A percentile compares a stretch with the other conserved stretches of the same genome.
phyloP scores from a whole-genome alignment of 2,797 vertebrate genomes.

The Gymnocypris eckloni region DNA sequence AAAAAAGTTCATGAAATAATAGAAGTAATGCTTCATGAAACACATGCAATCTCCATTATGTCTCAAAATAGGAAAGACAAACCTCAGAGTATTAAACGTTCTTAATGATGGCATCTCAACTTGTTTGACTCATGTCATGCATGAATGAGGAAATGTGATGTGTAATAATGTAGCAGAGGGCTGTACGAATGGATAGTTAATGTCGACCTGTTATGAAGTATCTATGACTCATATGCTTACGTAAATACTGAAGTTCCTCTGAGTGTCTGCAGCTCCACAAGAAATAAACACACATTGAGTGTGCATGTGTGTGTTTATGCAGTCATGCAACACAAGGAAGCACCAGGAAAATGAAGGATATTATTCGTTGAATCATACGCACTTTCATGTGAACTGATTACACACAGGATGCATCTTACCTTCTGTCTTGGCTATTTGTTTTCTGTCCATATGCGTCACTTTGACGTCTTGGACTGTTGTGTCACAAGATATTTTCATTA shows the following conservation, averaged over 20 bases:
- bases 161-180: not conserved
- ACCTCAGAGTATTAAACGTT: not conserved
- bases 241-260: conserved; percentile 4
- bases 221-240: conserved; percentile 33
- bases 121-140: conserved; percentile 6
- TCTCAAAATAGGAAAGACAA: not conserved
- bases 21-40: not conserved
- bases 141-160: not conserved
- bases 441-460: not conserved
- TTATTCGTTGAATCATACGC: not conserved
- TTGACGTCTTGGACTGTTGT: not conserved
- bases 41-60: not conserved
- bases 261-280: conserved; percentile 12
- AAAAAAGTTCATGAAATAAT: not conserved
- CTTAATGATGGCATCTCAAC: not conserved
- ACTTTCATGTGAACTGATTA: not conserved
- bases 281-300: conserved; percentile 23
- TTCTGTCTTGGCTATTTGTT: not conserved
- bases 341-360: conserved; percentile 4
- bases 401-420: not conserved
- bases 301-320: conserved; percentile 8
- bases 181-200: not conserved
- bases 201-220: not conserved
- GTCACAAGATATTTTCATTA: not conserved
- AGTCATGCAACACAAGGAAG: not conserved